phyloP scores from a whole-genome alignment of 2,797 vertebrate species.

The Rhabdomys pumilio region DNA sequence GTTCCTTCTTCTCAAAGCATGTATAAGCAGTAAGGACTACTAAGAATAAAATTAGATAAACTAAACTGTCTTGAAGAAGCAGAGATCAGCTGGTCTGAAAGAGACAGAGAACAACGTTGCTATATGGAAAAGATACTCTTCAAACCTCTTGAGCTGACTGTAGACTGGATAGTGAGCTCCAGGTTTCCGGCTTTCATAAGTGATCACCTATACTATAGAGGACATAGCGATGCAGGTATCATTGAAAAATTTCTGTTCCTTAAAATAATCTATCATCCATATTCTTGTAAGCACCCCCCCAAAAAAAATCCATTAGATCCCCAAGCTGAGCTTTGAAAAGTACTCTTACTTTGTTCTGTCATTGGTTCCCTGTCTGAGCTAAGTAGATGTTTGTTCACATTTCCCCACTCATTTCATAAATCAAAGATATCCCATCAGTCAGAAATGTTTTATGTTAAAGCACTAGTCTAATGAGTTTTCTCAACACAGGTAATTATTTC shows the following conservation, averaged over 20 bases:
- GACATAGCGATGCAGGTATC: background rate
- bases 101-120: background rate
- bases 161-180: background rate
- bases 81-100: background rate
- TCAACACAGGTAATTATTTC: background rate
- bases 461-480: background rate
- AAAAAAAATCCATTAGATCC: background rate
- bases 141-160: background rate
- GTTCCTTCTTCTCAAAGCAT: background rate
- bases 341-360: background rate
- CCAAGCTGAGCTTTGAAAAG: too few species aligned
- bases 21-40: background rate
- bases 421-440: background rate
- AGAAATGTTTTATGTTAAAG: background rate
- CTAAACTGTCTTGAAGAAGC: background rate
- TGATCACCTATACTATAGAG: background rate
- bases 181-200: background rate
- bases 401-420: background rate
- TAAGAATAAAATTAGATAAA: background rate
- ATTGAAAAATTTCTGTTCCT: background rate
- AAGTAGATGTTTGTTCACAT: background rate
- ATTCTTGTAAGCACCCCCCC: background rate
- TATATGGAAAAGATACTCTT: background rate
- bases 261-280: background rate
- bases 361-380: background rate